Evolutionary conservation across 2,797 vertebrate genomes (phyloP), one percentile per base, ranked within the genome.

Genomic region (Xenopus petersii): DNA sequence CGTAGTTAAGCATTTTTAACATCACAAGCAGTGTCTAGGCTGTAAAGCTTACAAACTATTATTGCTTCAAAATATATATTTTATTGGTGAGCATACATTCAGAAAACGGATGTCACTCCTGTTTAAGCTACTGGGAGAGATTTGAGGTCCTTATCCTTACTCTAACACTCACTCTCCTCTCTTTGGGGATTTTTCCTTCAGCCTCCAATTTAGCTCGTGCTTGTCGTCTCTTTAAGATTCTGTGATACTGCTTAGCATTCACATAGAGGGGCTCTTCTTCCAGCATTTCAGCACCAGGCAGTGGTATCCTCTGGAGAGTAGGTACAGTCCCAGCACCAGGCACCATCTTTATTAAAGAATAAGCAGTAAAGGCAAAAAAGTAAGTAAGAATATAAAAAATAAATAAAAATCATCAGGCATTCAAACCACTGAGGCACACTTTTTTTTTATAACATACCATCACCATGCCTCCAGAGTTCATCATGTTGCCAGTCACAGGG

Each of bases 401-500:
- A 30, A 49, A 12, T 49, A 49, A 49, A 49, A 49, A 10, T 1
- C 9, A 49, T 12, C 2, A 10, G 6, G 49, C 11, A 15, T 51
- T 12, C 4, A 51, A 15, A 51, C 49, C 49, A 51, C 47, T 49
- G 11, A 51, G 6, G 36, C 36, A 42, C 5, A 42, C 4, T 3
- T 3, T 42, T 6, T 3, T 42, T 6, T 42, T 33, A 2, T 10
- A 62, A 84, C 93, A 86, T 91, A 99, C 98, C 98, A 99, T 99
- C 86, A 99, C 98, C 97, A 99, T 99, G 82, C 97, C 97, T 81
- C 97, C 97, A 77, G 98, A 90, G 86, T 98, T 99, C 87, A 99
- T 95, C 88, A 99, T 94, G 81, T 97, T 98, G 71, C 97, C 96
- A n/a, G 96, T 92, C 75, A 95, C 93, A 0, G 94, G 98, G 80